Base-by-base conservation (phyloP, 2,888 invertebrate genomes). In the Heterodera filipjevi region DNA sequence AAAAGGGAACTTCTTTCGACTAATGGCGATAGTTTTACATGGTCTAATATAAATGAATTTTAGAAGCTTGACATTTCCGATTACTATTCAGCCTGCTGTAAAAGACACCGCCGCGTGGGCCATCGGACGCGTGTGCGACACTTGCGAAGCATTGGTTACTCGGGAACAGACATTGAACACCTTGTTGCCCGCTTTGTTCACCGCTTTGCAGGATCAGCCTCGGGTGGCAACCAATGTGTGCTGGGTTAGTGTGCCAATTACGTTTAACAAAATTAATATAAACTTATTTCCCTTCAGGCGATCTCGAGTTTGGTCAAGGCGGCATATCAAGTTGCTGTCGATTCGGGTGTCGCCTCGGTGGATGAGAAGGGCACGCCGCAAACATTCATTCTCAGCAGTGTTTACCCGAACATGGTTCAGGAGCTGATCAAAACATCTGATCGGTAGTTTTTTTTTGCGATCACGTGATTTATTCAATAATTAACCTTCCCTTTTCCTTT, bases 71-170 rank as follows among this genome's bases (percentile, higher is more conserved):
- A n/a, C n/a, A n/a, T n/a, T n/a, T n/a, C n/a, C n/a, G n/a, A n/a
- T n/a, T n/a, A n/a, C 49, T n/a, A n/a, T 83, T 72, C 77, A 86
- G 86, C 81, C 86, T 22, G 83, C 83, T 27, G 98, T 99, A 0
- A 92, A 96, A 82, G 98, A 99, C 90, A 98, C 98, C 0, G 94
- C 95, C 0, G 98, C 98, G 0, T 99, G 99, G 99, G 95, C 96
- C 0, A 94, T 99, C 85, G 97, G 98, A 14, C 92, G 98, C 81
- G 95, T 99, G 82, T 99, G 97, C 91, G 99, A 99, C 90, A 94
- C 84, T 2, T 87, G 86, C 77, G 86, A 86, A 30, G 86, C 85
- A 16, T 78, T 88, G n/a, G 87, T 84, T n/a, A 85, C 81, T 44
- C 85, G 84, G 72, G 81, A 82, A 32, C 81, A 83, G 35, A 82